phyloP scores from a whole-genome alignment of 2,888 invertebrate genomes.

The Imbricaverruca yamaguchii region DNA sequence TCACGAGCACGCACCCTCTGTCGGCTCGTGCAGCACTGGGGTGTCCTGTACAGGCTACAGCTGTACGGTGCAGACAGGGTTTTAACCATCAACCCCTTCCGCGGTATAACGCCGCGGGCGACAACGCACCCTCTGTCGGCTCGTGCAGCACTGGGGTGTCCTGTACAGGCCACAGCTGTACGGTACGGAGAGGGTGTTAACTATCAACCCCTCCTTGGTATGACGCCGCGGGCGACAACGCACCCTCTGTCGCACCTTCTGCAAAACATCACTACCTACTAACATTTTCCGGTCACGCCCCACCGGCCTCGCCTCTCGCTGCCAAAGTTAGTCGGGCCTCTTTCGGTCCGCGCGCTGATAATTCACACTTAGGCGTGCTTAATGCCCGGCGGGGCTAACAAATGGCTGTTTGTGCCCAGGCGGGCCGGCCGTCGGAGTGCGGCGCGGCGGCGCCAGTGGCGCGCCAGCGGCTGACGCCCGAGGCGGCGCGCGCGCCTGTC shows the following conservation, averaged over 20 bases:
- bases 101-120: too few relatives aligned
- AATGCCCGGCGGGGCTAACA: constrained; percentile 9
- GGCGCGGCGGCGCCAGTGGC: background rate
- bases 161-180: too few relatives aligned
- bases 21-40: too few relatives aligned
- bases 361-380: constrained; percentile 20
- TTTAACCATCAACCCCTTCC: too few relatives aligned
- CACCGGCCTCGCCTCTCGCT: background rate
- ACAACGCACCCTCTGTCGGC: too few relatives aligned
- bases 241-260: background rate
- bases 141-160: too few relatives aligned
- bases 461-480: background rate
- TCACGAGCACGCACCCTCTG: too few relatives aligned
- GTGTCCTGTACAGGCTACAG: too few relatives aligned
- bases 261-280: background rate
- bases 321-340: background rate
- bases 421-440: background rate
- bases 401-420: constrained; percentile 7
- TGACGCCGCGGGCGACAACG: too few relatives aligned
- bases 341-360: background rate
- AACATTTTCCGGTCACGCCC: constrained; percentile 13
- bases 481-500: background rate
- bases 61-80: too few relatives aligned
- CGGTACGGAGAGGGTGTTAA: too few relatives aligned
- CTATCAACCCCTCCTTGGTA: too few relatives aligned